Evolutionary conservation across 2,113 vertebrate genomes (phyloP), one percentile per base, ranked within the genome.

Genomic region (Mirounga angustirostris): DNA sequence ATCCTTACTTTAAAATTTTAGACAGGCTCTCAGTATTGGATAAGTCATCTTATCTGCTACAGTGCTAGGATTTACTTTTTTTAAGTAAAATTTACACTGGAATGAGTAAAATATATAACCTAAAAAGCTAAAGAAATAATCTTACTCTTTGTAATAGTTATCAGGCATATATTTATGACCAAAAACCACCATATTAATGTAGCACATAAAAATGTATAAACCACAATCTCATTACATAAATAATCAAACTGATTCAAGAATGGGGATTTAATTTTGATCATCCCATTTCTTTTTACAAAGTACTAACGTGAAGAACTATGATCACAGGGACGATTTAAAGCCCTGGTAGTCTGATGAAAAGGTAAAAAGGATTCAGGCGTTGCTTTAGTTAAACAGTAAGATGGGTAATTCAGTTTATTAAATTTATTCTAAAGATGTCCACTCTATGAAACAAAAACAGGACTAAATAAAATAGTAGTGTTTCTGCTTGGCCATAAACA

Each of bases 381-480:
- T 80, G 54, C 19, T 91, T 80, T 89, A 91, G 11, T 69, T 63
- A 85, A 96, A 28, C 24, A 95, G 21, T 80, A 82, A 96, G 33
- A 74, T 79, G 18, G 30, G 36, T 46, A 89, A 78, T 50, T 81
- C 7, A 59, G 15, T 65, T 88, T 40, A 97, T 19, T 87, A 36
- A 96, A 78, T 92, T 71, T 82, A 86, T 73, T 84, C 59, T 87
- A 88, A 89, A 95, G 59, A 95, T 71, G 46, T 58, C 36, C 74
- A 76, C 69, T 74, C 43, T 78, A 33, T 30, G 9, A 79, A 61
- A 86, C 26, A 93, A 16, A 95, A 89, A 84, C 0, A 86, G 28
- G 33, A 90, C 58, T 73, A 95, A 88, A 36, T 61, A 84, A 93
- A 84, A 83, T 10, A 67, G 22, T 11, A 96, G 50, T 92, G 18